Percentiles rank a stretch among this genome's conserved stretches.
phyloP scores from a whole-genome alignment of 2,888 invertebrate genomes.

The Malthinus seriepunctatus region DNA sequence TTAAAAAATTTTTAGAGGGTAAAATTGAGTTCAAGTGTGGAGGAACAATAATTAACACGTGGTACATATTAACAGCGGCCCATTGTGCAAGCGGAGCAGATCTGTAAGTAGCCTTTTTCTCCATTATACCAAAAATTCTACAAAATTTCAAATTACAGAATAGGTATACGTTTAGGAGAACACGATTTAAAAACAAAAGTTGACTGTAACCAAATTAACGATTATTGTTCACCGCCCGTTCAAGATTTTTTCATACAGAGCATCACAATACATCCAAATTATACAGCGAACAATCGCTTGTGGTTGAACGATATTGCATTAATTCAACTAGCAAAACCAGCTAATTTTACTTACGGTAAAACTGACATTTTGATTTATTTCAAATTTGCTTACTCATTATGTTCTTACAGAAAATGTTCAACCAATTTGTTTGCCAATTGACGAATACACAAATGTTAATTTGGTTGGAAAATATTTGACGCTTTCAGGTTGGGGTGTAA shows the following conservation, averaged over 20 bases:
- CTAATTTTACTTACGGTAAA: slow-evolving; percentile 48
- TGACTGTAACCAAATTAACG: slow-evolving; percentile 52
- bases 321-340: slow-evolving; percentile 55
- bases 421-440: slow-evolving; percentile 23
- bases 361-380: not conserved
- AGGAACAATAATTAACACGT: not conserved
- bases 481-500: slow-evolving; percentile 20
- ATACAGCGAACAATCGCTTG: slow-evolving; percentile 37
- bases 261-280: slow-evolving; percentile 47
- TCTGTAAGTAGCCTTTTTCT: not conserved
- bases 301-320: slow-evolving; percentile 53
- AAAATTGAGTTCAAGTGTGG: not conserved
- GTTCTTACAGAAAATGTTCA: slow-evolving; percentile 13
- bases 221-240: slow-evolving; percentile 50
- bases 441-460: not conserved
- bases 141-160: not conserved
- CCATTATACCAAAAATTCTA: too few species aligned
- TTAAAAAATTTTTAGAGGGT: too few species aligned
- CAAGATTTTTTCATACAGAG: slow-evolving; percentile 49
- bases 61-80: not conserved
- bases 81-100: not conserved
- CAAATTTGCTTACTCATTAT: not conserved
- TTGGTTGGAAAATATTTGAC: not conserved
- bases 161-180: not conserved
- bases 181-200: slow-evolving; percentile 40